These are phyloP conservation scores for Apotomis capreana DNA, from an alignment of 2,888 invertebrate species.

Conservation along the genomic window DNA sequence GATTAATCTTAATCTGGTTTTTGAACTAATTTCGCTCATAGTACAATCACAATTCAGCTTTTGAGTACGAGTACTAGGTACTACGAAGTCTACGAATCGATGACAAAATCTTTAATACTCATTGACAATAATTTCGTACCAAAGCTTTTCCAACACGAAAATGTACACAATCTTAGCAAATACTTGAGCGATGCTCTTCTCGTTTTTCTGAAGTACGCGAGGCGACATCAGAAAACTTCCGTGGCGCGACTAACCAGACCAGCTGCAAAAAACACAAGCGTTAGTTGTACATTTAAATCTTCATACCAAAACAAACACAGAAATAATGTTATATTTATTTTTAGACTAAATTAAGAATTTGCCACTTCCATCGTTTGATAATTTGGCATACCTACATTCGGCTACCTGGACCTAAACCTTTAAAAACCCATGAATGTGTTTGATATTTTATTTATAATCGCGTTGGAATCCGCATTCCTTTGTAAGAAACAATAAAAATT, in stretches of 20 bases:
- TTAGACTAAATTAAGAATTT: too few species aligned
- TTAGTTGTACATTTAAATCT: background rate
- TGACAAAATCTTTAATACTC: conserved; percentile 19
- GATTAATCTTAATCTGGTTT: background rate
- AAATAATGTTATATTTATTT: too few species aligned
- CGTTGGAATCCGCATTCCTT: conserved; percentile 54
- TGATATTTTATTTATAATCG: conserved; percentile 20
- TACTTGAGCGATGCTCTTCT: conserved; percentile 32
- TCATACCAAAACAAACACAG: too few species aligned
- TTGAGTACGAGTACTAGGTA: background rate
- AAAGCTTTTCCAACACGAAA: conserved; percentile 27
- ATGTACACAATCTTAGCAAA: conserved; percentile 41
- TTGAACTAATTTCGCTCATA: background rate
- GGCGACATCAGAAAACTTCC: conserved; percentile 44
- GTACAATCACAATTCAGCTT: conserved; percentile 13
- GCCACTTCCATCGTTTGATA: too few species aligned
- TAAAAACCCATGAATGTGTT: background rate
- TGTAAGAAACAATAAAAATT: conserved; percentile 41
- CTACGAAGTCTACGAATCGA: background rate
- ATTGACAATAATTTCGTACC: conserved; percentile 25
- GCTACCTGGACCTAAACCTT: background rate
- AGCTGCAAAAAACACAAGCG: conserved; percentile 43
- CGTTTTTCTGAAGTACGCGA: conserved; percentile 43
- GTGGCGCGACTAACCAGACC: conserved; percentile 42
- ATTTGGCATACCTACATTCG: too few species aligned